Percentiles rank a stretch among this genome's conserved stretches.
These are phyloP conservation scores for Platanista minor DNA, from an alignment of 2,113 vertebrate genomes.

Conservation along the genomic window DNA sequence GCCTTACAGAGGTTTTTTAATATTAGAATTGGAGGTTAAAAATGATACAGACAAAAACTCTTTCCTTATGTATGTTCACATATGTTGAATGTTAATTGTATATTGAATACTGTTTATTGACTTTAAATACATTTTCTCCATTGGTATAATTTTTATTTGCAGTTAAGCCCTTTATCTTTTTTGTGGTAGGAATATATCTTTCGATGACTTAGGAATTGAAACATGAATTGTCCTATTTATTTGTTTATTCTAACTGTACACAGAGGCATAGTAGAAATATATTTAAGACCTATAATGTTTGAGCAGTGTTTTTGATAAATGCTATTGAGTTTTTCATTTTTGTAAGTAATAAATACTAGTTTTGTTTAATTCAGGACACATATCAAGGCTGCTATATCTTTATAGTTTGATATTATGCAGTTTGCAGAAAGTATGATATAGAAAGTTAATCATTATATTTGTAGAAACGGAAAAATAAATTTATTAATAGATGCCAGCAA, in stretches of 20 bases:
- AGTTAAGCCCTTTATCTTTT: not conserved
- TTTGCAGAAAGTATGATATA: constrained; percentile 22
- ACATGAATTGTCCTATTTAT: not conserved
- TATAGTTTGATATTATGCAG: constrained; percentile 1
- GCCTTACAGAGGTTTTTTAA: not conserved
- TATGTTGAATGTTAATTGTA: not conserved
- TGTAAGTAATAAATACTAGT: constrained; percentile 1
- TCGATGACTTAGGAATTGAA: not conserved
- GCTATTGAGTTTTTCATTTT: constrained; percentile 42
- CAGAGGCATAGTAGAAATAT: constrained; percentile 29
- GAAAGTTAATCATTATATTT: constrained; percentile 14
- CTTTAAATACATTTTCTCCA: constrained; percentile 5
- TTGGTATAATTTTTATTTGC: constrained; percentile 30
- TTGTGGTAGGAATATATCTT: not conserved
- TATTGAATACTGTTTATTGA: constrained; percentile 18
- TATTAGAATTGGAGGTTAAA: constrained; percentile 6
- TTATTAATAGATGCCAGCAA: not conserved
- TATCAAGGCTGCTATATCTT: not conserved
- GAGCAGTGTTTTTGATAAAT: constrained; percentile 26
- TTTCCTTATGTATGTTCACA: not conserved
- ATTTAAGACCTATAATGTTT: constrained; percentile 13
- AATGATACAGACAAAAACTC: not conserved
- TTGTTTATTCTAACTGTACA: not conserved
- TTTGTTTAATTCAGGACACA: constrained; percentile 29
- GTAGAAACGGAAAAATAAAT: not conserved